Conservation (phyloP, 2,113 vertebrate genomes). For the Ahaetulla prasina region DNA sequence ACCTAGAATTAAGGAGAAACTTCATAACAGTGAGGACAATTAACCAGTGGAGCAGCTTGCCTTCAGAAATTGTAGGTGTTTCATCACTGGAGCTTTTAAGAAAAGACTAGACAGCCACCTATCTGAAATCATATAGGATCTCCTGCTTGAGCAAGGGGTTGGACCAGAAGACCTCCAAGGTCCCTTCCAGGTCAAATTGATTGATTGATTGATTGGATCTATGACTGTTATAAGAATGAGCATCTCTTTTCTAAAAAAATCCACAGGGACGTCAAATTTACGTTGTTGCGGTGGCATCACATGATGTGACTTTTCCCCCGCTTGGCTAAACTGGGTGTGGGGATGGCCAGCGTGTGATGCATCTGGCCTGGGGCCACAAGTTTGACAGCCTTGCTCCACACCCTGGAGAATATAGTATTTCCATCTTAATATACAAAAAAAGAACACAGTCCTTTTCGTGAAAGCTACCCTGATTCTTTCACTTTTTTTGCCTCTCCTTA, state of each 20-base stretch:
- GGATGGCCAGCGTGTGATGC: no score
- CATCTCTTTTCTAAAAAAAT: background rate
- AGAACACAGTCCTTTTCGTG: background rate
- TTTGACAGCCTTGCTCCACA: no score
- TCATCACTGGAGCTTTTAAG: background rate
- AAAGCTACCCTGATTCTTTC: background rate
- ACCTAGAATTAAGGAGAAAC: background rate
- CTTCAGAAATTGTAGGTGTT: background rate
- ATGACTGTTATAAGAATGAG: background rate
- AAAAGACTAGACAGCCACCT: background rate
- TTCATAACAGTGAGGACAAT: background rate
- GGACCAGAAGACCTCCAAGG: background rate
- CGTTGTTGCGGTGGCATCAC: no score
- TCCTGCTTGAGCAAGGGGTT: no score
- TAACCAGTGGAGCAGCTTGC: background rate
- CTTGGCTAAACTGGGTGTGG: no score
- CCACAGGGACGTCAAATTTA: background rate
- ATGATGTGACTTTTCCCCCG: no score
- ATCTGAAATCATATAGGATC: background rate
- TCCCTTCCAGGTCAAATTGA: background rate
- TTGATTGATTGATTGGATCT: background rate
- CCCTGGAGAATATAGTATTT: background rate
- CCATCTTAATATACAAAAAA: background rate
- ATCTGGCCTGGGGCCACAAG: no score
- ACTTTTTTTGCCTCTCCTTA: background rate